These are phyloP conservation scores for Meleagris gallopavo DNA, from an alignment of 2,113 vertebrate species.

Conservation along the genomic window DNA sequence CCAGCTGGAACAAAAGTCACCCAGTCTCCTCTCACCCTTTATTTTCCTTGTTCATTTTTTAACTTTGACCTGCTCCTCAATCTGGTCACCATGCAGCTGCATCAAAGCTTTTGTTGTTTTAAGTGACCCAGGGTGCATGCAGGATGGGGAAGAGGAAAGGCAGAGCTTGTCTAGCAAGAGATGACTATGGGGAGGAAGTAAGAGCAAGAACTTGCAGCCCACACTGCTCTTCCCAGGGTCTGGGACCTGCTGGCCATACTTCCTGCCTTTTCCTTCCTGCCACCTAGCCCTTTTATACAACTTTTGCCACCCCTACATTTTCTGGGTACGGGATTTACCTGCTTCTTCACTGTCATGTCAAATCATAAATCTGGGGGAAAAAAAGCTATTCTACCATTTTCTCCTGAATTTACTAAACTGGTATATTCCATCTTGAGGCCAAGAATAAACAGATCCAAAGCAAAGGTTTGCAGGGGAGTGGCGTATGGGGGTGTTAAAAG, in stretches of 20 bases:
- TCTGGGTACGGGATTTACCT: not conserved
- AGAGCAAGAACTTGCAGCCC: not conserved
- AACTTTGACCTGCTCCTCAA: not conserved
- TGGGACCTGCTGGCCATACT: not conserved
- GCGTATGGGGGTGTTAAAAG: not conserved
- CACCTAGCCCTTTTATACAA: not conserved
- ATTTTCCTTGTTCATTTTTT: not conserved
- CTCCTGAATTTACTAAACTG: not conserved
- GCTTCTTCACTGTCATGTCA: not conserved
- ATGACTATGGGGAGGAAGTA: not conserved
- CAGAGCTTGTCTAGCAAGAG: not conserved
- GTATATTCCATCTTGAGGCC: rapidly evolving
- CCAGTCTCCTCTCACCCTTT: not conserved
- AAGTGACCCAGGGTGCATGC: not conserved
- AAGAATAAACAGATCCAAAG: not conserved
- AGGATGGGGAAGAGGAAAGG: not conserved
- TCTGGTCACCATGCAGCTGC: not conserved
- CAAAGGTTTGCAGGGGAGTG: not conserved
- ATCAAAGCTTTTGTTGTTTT: not conserved
- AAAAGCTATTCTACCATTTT: not conserved
- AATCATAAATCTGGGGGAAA: not conserved
- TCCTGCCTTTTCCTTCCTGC: not conserved
- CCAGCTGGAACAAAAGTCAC: not conserved
- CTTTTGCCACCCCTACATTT: not conserved
- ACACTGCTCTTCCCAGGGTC: not conserved